A percentile compares a stretch with the other conserved stretches of the same genome.
Evolutionary conservation across 2,113 vertebrate genomes (phyloP).

Genomic region (Triplophysa dalaica): DNA sequence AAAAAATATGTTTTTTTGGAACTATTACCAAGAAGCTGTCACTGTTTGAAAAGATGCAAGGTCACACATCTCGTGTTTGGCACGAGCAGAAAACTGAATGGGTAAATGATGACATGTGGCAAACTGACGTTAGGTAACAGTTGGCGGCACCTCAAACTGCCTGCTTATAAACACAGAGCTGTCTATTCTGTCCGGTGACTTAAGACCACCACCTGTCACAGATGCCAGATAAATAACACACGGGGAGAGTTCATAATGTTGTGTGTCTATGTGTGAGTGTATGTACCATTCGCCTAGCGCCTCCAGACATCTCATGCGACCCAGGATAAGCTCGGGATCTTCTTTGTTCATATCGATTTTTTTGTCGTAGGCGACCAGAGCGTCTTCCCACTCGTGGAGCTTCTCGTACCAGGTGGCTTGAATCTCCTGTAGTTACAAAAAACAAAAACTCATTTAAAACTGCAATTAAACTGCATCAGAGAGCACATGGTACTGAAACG

Average conservation of each 20-base stretch:
- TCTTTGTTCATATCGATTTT: constrained; percentile 98
- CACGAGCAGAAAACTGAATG: background rate
- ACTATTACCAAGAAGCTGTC: background rate
- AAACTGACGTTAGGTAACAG: background rate
- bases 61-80: background rate
- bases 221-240: background rate
- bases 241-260: background rate
- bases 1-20: background rate
- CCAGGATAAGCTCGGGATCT: constrained; percentile 94
- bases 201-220: background rate
- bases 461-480: constrained; percentile 6
- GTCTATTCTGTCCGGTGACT: background rate
- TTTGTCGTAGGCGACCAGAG: constrained; percentile 93
- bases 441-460: background rate
- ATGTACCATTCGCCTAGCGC: constrained; percentile 95
- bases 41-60: background rate
- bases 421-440: constrained; percentile 81
- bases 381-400: constrained; percentile 98
- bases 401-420: constrained; percentile 99
- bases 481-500: background rate
- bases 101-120: background rate
- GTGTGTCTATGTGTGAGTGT: background rate
- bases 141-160: constrained; percentile 2
- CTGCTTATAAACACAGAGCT: background rate
- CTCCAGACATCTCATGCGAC: constrained; percentile 96